These are phyloP conservation scores for Myzus persicae DNA, from an alignment of 1,140 invertebrate genomes.

Conservation along the genomic window DNA sequence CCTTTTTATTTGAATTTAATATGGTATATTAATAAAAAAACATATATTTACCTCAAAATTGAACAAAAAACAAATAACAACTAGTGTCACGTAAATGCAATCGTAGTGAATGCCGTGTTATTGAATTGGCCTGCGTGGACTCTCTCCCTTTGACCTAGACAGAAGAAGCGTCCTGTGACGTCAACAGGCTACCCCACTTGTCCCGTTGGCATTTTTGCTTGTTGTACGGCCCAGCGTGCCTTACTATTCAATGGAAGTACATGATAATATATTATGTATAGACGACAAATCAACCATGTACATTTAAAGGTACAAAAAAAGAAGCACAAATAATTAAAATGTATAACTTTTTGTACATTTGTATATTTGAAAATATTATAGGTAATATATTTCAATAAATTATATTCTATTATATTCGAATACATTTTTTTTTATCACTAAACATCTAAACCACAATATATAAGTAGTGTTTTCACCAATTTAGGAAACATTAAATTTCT, in stretches of 20 bases:
- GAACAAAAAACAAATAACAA: constrained; percentile 36
- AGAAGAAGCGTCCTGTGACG: constrained; percentile 50
- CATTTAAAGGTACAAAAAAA: not conserved
- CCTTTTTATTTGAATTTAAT: not conserved
- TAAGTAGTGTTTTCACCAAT: not conserved
- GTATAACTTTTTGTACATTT: not conserved
- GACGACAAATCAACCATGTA: not conserved
- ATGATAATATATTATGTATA: constrained; percentile 4
- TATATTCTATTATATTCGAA: not conserved
- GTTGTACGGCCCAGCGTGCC: constrained; percentile 25
- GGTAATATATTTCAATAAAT: not conserved
- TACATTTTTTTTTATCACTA: not conserved
- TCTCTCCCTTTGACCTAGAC: constrained; percentile 53
- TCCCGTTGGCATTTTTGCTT: constrained; percentile 52
- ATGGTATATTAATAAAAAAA: constrained; percentile 1
- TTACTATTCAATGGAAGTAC: not conserved
- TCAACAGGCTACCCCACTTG: constrained; percentile 52
- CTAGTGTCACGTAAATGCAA: constrained; percentile 35
- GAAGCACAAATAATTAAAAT: not conserved
- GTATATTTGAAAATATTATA: not conserved
- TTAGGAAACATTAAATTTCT: not conserved
- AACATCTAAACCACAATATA: not conserved
- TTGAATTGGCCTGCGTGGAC: constrained; percentile 49
- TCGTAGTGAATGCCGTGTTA: constrained; percentile 36
- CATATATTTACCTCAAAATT: not conserved